Conservation (phyloP, 37 sponge, comb jelly and placozoan genomes). For the Haliclona indistincta region DNA sequence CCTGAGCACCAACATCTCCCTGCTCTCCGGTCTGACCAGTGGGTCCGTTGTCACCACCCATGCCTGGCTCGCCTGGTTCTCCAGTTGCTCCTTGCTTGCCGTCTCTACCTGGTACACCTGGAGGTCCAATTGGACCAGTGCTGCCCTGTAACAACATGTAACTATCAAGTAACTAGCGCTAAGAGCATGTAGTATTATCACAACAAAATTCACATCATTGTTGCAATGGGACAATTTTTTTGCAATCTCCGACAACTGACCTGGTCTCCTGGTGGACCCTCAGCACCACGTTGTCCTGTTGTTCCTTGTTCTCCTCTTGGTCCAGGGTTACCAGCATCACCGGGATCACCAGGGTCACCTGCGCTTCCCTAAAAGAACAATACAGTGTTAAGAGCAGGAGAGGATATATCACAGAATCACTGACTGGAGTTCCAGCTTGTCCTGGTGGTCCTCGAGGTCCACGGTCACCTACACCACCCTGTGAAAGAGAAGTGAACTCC, state of each 20-base stretch:
- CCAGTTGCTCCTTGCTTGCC: slow-evolving; percentile 23
- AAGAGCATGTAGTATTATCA: background rate
- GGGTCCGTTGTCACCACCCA: slow-evolving; percentile 13
- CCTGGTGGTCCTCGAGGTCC: slow-evolving; percentile 62
- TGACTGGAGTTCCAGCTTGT: slow-evolving; percentile 41
- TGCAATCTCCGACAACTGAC: no score
- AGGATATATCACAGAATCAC: slow-evolving; percentile 14
- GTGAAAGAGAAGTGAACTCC: background rate
- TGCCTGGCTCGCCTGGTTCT: slow-evolving; percentile 44
- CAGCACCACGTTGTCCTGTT: slow-evolving; percentile 46
- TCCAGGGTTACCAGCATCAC: slow-evolving; percentile 35
- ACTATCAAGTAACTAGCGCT: background rate
- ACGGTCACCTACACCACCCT: slow-evolving; percentile 49
- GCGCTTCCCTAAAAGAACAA: slow-evolving; percentile 12
- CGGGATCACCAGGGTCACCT: slow-evolving; percentile 14
- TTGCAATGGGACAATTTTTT: no score
- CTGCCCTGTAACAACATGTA: background rate
- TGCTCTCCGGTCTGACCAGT: background rate
- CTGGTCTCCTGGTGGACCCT: slow-evolving; percentile 44
- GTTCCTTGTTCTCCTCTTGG: slow-evolving; percentile 31
- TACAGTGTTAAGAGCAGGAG: background rate
- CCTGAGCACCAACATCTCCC: background rate
- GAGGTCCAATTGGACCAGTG: background rate
- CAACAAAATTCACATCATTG: background rate
- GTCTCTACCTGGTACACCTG: slow-evolving; percentile 1